These are phyloP conservation scores for Salvelinus fontinalis DNA, from an alignment of 2,113 vertebrate species.

Conservation along the genomic window DNA sequence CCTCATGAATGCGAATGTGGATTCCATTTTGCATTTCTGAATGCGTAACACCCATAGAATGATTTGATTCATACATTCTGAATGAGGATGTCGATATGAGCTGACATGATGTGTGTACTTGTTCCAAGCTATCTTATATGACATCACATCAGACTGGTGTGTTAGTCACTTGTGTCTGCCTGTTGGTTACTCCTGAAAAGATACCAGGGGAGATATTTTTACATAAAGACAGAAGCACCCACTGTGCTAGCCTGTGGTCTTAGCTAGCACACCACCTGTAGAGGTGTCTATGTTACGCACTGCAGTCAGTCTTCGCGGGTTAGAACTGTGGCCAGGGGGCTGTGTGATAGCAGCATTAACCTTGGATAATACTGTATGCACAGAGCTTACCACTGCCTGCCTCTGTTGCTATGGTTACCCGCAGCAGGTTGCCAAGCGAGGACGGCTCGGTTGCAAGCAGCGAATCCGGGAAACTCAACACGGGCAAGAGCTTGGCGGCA, in stretches of 20 bases:
- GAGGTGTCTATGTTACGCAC: background rate
- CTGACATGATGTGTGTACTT: no score
- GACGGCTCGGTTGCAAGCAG: conserved; percentile 90
- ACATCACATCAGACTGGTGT: no score
- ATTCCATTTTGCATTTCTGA: background rate
- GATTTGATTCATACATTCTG: no score
- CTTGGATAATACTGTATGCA: conserved; percentile 31
- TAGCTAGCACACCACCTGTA: background rate
- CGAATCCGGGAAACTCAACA: conserved; percentile 91
- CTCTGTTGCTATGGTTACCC: conserved; percentile 94
- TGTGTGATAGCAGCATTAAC: conserved; percentile 8
- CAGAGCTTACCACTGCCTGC: conserved; percentile 42
- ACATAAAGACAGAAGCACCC: no score
- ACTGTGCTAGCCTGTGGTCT: no score
- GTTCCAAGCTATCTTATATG: no score
- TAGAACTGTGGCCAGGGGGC: background rate
- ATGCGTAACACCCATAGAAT: background rate
- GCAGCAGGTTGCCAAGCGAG: conserved; percentile 91
- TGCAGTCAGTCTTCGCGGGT: background rate
- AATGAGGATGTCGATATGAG: no score
- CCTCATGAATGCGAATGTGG: background rate
- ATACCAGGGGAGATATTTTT: no score
- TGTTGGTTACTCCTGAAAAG: no score
- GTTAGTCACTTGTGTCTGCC: no score
- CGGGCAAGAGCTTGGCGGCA: conserved; percentile 81